A percentile compares a stretch with the other conserved stretches of the same genome.
phyloP scores from a whole-genome alignment of 2,888 invertebrate species.

The Zele albiditarsus region DNA sequence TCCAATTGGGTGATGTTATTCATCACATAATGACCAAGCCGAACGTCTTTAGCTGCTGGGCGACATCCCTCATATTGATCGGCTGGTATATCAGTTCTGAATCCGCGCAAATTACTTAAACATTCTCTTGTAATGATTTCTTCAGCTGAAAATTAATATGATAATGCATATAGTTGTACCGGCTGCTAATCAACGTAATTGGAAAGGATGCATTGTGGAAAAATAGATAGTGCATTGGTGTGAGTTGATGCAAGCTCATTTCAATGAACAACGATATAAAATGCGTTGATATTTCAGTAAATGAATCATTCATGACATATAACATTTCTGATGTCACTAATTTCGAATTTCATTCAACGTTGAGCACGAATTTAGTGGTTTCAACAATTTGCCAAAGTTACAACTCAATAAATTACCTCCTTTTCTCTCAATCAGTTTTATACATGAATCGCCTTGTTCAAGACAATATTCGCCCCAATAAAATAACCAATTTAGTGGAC shows the following conservation, averaged over 20 bases:
- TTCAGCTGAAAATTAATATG: conserved; percentile 76
- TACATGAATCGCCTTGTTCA: conserved; percentile 89
- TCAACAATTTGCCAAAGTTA: too few species aligned
- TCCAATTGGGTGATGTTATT: conserved; percentile 90
- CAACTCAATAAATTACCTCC: conserved; percentile 85
- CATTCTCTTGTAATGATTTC: conserved; percentile 89
- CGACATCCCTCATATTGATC: conserved; percentile 94
- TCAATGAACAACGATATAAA: too few species aligned
- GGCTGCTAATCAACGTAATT: too few species aligned
- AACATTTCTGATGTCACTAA: too few species aligned
- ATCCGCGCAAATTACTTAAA: conserved; percentile 83
- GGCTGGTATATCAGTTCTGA: conserved; percentile 90
- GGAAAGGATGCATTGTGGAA: too few species aligned
- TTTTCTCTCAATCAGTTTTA: conserved; percentile 89
- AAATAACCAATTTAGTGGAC: conserved; percentile 87
- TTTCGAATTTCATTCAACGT: too few species aligned
- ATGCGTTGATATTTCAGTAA: too few species aligned
- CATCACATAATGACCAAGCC: conserved; percentile 89
- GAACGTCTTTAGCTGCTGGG: conserved; percentile 84
- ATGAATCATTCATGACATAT: too few species aligned
- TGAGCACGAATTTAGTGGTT: too few species aligned
- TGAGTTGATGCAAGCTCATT: too few species aligned
- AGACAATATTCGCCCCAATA: conserved; percentile 87
- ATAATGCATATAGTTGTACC: neutral
- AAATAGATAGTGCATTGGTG: too few species aligned